A percentile compares a stretch with the other conserved stretches of the same genome.
phyloP scores from a whole-genome alignment of 2,113 vertebrate species.

The Smithornis capensis region DNA sequence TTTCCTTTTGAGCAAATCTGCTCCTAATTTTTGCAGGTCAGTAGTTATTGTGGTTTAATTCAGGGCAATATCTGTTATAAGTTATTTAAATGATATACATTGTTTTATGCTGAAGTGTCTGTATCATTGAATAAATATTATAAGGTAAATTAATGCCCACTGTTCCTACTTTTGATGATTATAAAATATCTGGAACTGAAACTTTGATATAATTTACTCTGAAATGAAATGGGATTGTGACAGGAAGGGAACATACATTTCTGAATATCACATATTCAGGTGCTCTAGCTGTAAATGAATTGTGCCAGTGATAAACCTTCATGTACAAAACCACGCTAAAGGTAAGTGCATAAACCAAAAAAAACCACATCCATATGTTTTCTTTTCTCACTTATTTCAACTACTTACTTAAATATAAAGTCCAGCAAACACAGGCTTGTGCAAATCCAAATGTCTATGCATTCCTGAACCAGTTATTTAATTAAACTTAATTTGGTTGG shows the following conservation, averaged over 20 bases:
- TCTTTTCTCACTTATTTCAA: background rate
- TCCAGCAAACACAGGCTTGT: background rate
- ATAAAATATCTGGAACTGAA: background rate
- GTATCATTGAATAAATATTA: background rate
- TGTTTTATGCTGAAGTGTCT: background rate
- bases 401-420: background rate
- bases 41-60: background rate
- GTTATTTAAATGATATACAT: background rate
- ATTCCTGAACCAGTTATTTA: background rate
- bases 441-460: background rate
- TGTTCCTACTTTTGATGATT: background rate
- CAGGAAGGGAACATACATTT: background rate
- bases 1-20: background rate
- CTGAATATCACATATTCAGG: background rate
- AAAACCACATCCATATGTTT: background rate
- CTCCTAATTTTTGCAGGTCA: background rate
- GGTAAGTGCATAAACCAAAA: background rate
- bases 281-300: background rate
- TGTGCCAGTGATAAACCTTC: background rate
- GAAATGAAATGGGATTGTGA: background rate
- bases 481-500: background rate
- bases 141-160: background rate
- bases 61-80: background rate
- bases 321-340: background rate
- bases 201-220: background rate